Evolutionary conservation across 2,113 vertebrate genomes (phyloP).

Genomic region (Oreochromis aureus): DNA sequence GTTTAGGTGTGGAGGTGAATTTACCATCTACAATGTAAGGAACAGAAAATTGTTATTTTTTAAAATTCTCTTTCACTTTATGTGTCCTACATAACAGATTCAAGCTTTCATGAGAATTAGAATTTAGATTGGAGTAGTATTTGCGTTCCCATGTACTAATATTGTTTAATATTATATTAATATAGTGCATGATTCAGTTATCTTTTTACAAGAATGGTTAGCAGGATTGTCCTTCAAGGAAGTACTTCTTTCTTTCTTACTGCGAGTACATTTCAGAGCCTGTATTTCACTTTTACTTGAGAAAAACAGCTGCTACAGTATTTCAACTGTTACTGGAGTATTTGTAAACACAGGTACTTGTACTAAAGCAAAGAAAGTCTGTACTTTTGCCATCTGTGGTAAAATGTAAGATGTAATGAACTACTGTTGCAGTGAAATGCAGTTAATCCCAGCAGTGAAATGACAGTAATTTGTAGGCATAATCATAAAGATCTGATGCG

Average conservation of each 20-base stretch:
- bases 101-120: neutral
- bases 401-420: neutral
- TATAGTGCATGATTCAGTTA: neutral
- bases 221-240: neutral
- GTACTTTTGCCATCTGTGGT: neutral
- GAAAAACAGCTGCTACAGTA: neutral
- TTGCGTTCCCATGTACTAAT: neutral
- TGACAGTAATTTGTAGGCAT: neutral
- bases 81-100: neutral
- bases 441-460: neutral
- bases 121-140: neutral
- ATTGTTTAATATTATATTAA: neutral
- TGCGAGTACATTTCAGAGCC: neutral
- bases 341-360: neutral
- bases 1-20: neutral
- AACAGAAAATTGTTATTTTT: neutral
- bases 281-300: neutral
- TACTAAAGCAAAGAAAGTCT: neutral
- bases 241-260: neutral
- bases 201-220: neutral
- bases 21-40: neutral
- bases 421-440: neutral
- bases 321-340: neutral
- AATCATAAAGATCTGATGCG: neutral
- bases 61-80: neutral